These are phyloP conservation scores for Gymnogyps californianus DNA, from an alignment of 2,113 vertebrate genomes.

Conservation along the genomic window DNA sequence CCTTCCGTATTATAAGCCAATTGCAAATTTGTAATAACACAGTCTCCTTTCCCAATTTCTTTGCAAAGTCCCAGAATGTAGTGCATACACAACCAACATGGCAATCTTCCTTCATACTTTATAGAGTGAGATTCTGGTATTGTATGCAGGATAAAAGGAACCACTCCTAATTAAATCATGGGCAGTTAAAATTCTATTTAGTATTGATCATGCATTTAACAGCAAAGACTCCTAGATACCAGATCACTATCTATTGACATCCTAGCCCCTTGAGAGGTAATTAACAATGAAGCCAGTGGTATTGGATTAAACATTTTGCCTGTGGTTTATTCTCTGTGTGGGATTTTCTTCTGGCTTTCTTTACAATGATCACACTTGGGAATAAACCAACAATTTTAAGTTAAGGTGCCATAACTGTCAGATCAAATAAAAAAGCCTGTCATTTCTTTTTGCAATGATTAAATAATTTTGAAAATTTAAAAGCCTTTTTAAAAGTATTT, in stretches of 20 bases:
- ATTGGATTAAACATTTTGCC: constrained; percentile 23
- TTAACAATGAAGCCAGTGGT: constrained; percentile 23
- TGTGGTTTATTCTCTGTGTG: constrained; percentile 20
- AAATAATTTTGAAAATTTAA: background rate
- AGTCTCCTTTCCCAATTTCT: background rate
- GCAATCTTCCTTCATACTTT: background rate
- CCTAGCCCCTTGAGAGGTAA: constrained; percentile 47
- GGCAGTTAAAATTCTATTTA: constrained; percentile 63
- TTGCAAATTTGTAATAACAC: background rate
- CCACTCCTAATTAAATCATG: constrained; percentile 60
- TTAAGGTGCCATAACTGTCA: background rate
- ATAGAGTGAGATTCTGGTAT: constrained; percentile 28
- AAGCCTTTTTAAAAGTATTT: background rate
- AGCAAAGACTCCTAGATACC: constrained; percentile 36
- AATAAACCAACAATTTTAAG: background rate
- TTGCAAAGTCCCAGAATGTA: background rate
- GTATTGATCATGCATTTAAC: constrained; percentile 64
- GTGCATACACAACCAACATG: background rate
- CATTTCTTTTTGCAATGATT: background rate
- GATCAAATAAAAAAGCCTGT: background rate
- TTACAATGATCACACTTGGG: background rate
- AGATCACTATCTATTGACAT: constrained; percentile 61
- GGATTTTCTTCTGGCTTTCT: constrained; percentile 12
- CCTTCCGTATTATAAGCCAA: background rate
- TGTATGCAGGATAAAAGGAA: constrained; percentile 38